Evolutionary conservation across 1,140 invertebrate species (phyloP).

Genomic region (Fragariocoptes setiger): DNA sequence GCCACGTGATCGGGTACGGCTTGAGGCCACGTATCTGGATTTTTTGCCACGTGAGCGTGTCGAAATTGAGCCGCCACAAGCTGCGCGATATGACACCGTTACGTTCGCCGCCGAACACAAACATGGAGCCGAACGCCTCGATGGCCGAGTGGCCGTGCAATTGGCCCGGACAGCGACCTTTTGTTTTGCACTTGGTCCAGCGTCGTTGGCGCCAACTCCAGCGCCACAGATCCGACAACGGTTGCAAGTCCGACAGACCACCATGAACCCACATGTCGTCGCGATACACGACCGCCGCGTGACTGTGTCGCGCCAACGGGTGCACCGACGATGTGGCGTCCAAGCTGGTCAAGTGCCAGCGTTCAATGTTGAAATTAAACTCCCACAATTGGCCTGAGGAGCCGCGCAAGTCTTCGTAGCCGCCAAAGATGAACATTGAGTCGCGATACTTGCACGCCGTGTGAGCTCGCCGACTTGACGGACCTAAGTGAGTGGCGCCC

Average conservation of each 20-base stretch:
- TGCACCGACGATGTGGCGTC: conserved; percentile 10
- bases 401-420: conserved; percentile 52
- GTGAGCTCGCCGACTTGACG: conserved; percentile 43
- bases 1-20: conserved; percentile 34
- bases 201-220: conserved; percentile 28
- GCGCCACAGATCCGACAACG: conserved; percentile 47
- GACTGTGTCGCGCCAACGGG: conserved; percentile 45
- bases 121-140: conserved; percentile 39
- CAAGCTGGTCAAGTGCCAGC: conserved; percentile 15
- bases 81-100: conserved; percentile 37
- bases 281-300: conserved; percentile 44
- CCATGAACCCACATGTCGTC: conserved; percentile 54
- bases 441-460: conserved; percentile 41
- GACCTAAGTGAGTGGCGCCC: conserved; percentile 15
- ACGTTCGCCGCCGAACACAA: conserved; percentile 48
- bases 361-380: conserved; percentile 40
- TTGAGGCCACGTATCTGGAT: conserved; percentile 29
- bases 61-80: conserved; percentile 55
- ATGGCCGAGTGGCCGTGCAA: conserved; percentile 48
- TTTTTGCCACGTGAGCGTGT: conserved; percentile 45
- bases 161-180: conserved; percentile 27
- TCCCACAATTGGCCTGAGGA: conserved; percentile 56
- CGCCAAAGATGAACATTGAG: conserved; percentile 53
- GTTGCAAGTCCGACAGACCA: conserved; percentile 52
- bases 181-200: conserved; percentile 30